A percentile compares a stretch with the other conserved stretches of the same genome.
Evolutionary conservation across 2,797 vertebrate species (phyloP).

Genomic region (Sarcoramphus papa): DNA sequence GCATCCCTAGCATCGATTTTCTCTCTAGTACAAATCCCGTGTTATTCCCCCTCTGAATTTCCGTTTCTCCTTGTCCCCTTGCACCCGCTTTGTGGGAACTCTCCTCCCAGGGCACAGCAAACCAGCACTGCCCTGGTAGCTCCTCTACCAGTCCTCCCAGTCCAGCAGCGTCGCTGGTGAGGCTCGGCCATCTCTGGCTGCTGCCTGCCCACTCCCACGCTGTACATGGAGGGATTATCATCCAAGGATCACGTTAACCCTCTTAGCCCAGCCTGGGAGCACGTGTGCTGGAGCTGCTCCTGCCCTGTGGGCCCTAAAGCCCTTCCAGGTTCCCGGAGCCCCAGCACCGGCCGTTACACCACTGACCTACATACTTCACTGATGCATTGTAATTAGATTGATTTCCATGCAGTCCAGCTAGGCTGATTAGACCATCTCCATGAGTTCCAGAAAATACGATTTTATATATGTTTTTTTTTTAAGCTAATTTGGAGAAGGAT

Average conservation of each 20-base stretch:
- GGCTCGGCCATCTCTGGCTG: background rate
- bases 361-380: background rate
- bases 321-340: background rate
- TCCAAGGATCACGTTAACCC: background rate
- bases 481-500: background rate
- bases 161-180: background rate
- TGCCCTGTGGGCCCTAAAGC: background rate
- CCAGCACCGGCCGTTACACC: background rate
- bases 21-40: background rate
- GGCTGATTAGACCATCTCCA: background rate
- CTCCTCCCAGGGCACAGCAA: background rate
- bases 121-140: background rate
- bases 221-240: background rate
- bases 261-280: background rate
- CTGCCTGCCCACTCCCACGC: background rate
- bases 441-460: background rate
- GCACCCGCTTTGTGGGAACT: background rate
- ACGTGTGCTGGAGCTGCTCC: background rate
- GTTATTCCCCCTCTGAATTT: background rate
- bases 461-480: background rate
- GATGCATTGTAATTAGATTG: background rate
- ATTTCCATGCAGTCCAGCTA: background rate
- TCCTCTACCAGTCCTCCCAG: background rate
- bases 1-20: background rate
- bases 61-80: background rate